Conservation (phyloP, 2,797 vertebrate genomes). For the Moxostoma hubbsi region DNA sequence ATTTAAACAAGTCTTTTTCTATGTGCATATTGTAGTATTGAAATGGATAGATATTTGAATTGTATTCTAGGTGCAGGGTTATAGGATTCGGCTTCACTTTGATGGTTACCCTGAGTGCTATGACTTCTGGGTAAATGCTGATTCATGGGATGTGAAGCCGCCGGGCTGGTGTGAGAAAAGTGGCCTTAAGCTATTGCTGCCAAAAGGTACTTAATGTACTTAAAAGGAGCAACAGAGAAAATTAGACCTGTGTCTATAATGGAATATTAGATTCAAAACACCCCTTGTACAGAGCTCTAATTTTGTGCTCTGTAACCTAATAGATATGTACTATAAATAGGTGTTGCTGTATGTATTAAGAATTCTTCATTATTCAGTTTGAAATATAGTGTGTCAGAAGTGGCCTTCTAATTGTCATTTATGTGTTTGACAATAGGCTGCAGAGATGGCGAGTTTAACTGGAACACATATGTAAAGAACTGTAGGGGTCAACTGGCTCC, state of each 20-base stretch:
- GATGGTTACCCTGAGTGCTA: slow-evolving; percentile 85
- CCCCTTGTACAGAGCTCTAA: neutral
- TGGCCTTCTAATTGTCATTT: neutral
- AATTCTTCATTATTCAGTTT: neutral
- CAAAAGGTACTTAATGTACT: slow-evolving; percentile 75
- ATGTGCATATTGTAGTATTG: too few relatives aligned
- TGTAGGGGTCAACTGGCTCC: slow-evolving; percentile 82
- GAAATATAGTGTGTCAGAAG: neutral
- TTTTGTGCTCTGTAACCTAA: neutral
- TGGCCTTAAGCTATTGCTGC: slow-evolving; percentile 80
- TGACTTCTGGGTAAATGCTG: slow-evolving; percentile 85
- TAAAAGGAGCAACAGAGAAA: neutral
- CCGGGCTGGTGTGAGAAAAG: slow-evolving; percentile 85
- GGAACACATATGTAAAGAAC: slow-evolving; percentile 84
- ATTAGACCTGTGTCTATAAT: neutral
- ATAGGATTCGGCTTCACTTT: slow-evolving; percentile 82
- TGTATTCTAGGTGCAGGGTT: slow-evolving; percentile 77
- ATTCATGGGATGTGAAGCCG: slow-evolving; percentile 84
- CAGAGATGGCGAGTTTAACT: slow-evolving; percentile 83
- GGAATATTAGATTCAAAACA: neutral
- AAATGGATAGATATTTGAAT: too few relatives aligned
- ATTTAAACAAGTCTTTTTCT: too few relatives aligned
- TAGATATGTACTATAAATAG: neutral
- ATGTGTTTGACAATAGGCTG: slow-evolving; percentile 71
- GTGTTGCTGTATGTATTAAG: neutral